Percentiles rank a stretch among this genome's conserved stretches.
Conservation (phyloP, 2,113 vertebrate genomes). For the Onychostruthus taczanowskii region DNA sequence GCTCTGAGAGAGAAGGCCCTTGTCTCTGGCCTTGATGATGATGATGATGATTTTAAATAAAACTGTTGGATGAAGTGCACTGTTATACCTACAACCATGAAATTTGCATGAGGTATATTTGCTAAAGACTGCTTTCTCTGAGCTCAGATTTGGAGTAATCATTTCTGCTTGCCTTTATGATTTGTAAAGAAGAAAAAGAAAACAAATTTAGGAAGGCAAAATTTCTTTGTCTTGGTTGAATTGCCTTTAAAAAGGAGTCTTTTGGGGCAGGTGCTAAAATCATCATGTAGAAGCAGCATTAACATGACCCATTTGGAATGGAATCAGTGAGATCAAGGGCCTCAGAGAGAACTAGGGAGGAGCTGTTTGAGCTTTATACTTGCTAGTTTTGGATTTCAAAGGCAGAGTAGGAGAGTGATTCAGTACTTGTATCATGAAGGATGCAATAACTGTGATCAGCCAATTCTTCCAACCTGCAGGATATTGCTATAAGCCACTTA, state of each 20-base stretch:
- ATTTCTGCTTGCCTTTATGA: background rate
- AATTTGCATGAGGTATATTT: background rate
- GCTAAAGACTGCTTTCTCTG: background rate
- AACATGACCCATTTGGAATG: background rate
- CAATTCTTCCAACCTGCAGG: background rate
- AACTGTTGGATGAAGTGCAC: background rate
- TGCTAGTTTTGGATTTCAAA: background rate
- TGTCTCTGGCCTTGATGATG: background rate
- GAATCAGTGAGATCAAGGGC: background rate
- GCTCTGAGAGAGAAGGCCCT: background rate
- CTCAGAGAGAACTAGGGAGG: background rate
- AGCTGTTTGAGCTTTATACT: background rate
- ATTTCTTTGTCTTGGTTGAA: background rate
- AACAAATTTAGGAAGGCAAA: background rate
- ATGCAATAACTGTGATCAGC: background rate
- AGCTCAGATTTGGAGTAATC: background rate
- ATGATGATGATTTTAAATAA: background rate
- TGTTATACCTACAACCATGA: background rate
- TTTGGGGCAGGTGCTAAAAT: background rate
- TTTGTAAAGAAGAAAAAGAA: background rate
- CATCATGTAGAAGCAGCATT: background rate
- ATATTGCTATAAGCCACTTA: background rate
- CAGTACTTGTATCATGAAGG: background rate
- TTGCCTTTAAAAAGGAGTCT: background rate
- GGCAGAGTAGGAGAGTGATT: background rate